These are phyloP conservation scores for Lacerta viridis DNA, from an alignment of 2,797 vertebrate genomes.

Conservation along the genomic window DNA sequence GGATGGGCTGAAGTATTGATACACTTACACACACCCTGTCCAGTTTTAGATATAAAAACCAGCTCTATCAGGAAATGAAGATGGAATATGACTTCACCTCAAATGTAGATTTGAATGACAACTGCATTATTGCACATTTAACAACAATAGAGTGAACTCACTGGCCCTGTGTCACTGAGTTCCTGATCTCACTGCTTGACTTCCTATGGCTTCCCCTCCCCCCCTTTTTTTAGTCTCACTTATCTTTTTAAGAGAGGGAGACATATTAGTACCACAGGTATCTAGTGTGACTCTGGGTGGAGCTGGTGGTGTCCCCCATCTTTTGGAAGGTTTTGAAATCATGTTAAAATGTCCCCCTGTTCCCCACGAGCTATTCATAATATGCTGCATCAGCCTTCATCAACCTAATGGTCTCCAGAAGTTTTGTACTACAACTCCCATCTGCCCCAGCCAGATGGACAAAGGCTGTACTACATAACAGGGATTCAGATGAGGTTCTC, in stretches of 20 bases:
- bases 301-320: not conserved
- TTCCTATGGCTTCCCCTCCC: not conserved
- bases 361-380: not conserved
- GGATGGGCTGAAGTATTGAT: not conserved
- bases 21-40: not conserved
- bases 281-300: not conserved
- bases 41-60: not conserved
- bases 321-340: not conserved
- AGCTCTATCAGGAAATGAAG: not conserved
- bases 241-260: not conserved
- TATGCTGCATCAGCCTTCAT: too few species aligned
- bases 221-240: not conserved
- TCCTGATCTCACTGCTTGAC: not conserved
- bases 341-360: not conserved
- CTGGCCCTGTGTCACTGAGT: not conserved
- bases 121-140: not conserved
- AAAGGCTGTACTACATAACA: not conserved
- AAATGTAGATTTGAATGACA: conserved; percentile 1
- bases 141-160: not conserved
- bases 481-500: too few species aligned
- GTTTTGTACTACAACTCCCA: too few species aligned
- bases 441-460: too few species aligned
- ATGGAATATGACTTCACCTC: not conserved
- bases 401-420: too few species aligned
- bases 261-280: not conserved